Evolutionary conservation across 2,113 vertebrate species (phyloP).

Genomic region (Propithecus coquereli): DNA sequence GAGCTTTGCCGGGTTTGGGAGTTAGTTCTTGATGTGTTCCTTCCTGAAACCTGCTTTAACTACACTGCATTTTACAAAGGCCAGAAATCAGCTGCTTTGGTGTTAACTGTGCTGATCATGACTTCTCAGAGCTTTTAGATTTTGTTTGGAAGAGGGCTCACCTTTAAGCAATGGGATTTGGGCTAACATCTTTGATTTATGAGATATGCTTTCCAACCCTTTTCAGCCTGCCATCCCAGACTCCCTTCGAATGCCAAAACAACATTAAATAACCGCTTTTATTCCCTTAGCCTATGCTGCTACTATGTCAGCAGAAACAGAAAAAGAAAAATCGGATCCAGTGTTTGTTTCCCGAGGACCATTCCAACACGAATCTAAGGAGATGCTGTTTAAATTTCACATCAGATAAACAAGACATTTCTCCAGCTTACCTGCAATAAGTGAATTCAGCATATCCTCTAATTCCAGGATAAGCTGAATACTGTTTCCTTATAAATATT

Average conservation of each 20-base stretch:
- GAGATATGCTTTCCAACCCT: not conserved
- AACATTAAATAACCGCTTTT: slow-evolving; percentile 7
- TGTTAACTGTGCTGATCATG: not conserved
- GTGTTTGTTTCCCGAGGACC: not conserved
- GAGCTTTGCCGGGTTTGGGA: not conserved
- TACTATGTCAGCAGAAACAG: not conserved
- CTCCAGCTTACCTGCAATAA: slow-evolving; percentile 12
- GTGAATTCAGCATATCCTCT: not conserved
- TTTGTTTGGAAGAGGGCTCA: slow-evolving; percentile 46
- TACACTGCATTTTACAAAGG: not conserved
- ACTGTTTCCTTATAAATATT: slow-evolving; percentile 17
- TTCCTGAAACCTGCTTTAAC: slow-evolving; percentile 9
- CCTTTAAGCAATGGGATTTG: slow-evolving; percentile 42
- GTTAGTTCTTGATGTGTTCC: not conserved
- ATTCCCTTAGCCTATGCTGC: not conserved
- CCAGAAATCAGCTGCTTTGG: not conserved
- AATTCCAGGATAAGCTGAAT: not conserved
- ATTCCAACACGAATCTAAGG: not conserved
- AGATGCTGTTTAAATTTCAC: not conserved
- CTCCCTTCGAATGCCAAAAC: not conserved
- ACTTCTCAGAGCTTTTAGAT: not conserved
- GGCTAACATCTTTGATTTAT: slow-evolving; percentile 55
- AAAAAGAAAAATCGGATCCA: slow-evolving; percentile 17
- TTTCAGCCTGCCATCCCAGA: not conserved
- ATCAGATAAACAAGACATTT: not conserved